A percentile compares a stretch with the other conserved stretches of the same genome.
Evolutionary conservation across 2,888 invertebrate genomes (phyloP).

Genomic region (Rhamnusium bicolor): DNA sequence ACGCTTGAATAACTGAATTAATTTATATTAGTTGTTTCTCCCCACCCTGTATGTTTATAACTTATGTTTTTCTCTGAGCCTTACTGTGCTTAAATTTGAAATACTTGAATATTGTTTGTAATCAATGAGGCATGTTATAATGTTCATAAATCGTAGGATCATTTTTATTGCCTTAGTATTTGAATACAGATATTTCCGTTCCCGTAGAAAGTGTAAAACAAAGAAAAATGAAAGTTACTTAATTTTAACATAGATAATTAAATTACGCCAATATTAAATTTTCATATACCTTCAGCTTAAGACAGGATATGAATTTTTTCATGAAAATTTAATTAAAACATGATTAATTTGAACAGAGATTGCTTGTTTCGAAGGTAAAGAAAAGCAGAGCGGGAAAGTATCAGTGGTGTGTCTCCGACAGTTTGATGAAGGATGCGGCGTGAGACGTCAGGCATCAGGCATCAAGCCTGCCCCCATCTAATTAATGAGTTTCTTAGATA

Average conservation of each 20-base stretch:
- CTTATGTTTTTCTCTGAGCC: too few relatives aligned
- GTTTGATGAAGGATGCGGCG: conserved; percentile 31
- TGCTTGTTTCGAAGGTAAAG: not conserved
- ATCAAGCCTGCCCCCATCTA: conserved; percentile 48
- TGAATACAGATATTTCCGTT: not conserved
- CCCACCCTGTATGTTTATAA: too few relatives aligned
- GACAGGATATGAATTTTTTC: conserved; percentile 33
- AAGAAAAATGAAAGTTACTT: conserved; percentile 18
- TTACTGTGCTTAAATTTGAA: too few relatives aligned
- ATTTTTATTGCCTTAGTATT: not conserved
- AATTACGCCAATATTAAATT: conserved; percentile 27
- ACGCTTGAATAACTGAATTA: too few relatives aligned
- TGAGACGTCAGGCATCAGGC: not conserved
- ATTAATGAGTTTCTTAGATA: conserved; percentile 66
- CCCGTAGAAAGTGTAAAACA: not conserved
- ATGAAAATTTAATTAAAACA: conserved; percentile 33
- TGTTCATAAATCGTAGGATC: too few relatives aligned
- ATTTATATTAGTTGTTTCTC: too few relatives aligned
- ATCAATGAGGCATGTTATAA: too few relatives aligned
- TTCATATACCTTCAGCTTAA: conserved; percentile 1
- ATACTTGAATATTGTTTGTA: too few relatives aligned
- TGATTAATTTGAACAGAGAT: conserved; percentile 27
- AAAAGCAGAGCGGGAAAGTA: not conserved
- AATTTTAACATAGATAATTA: conserved; percentile 21
- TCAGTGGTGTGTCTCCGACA: conserved; percentile 15